These are phyloP conservation scores for Mystacides longicornis DNA, from an alignment of 2,888 invertebrate species.

Conservation along the genomic window DNA sequence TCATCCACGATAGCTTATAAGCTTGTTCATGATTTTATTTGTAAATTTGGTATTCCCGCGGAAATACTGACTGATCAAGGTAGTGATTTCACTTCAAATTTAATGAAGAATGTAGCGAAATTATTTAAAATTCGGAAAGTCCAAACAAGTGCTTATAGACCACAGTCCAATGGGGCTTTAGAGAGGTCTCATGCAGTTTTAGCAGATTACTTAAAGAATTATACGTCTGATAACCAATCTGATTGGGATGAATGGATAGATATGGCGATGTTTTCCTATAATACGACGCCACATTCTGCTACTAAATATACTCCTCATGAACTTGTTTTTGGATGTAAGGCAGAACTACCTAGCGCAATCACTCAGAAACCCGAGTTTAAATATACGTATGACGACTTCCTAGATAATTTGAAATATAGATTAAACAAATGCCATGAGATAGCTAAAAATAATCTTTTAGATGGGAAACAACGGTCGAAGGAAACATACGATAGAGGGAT, in stretches of 20 bases:
- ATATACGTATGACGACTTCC: constrained; percentile 28
- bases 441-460: constrained; percentile 26
- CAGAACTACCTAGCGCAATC: constrained; percentile 26
- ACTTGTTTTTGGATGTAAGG: constrained; percentile 28
- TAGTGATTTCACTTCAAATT: constrained; percentile 37
- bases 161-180: constrained; percentile 29
- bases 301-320: constrained; percentile 30
- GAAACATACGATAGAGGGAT: constrained; percentile 23
- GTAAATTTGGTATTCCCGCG: constrained; percentile 33
- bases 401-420: constrained; percentile 19
- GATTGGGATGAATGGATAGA: constrained; percentile 31
- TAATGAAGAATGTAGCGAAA: constrained; percentile 29
- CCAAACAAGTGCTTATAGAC: constrained; percentile 30
- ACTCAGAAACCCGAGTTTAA: constrained; percentile 25
- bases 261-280: constrained; percentile 29
- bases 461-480: constrained; percentile 25
- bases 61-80: constrained; percentile 49
- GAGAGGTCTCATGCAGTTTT: constrained; percentile 31
- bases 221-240: constrained; percentile 27
- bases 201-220: constrained; percentile 30
- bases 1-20: constrained; percentile 29
- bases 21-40: constrained; percentile 26
- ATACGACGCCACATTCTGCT: constrained; percentile 28
- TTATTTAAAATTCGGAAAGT: constrained; percentile 30
- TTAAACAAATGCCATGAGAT: constrained; percentile 26